A percentile compares a stretch with the other conserved stretches of the same genome.
Conservation (phyloP, 2,797 vertebrate species). For the Microctenopoma lineatum region DNA sequence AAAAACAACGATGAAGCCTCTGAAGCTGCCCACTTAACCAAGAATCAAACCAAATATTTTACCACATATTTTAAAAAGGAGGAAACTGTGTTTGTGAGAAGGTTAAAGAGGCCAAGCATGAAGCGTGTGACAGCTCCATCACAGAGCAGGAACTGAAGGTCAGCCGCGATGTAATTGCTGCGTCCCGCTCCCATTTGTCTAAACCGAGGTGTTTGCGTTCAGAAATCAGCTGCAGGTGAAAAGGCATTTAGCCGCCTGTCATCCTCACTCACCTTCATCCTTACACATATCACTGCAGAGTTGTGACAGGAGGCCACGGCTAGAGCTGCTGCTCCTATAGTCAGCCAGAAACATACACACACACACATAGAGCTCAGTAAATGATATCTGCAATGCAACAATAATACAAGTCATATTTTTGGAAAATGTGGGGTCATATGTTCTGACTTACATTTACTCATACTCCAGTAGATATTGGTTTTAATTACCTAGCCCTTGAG, state of each 20-base stretch:
- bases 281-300: conserved; percentile 16
- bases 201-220: conserved; percentile 55
- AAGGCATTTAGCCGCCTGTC: conserved; percentile 68
- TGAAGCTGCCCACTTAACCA: not conserved
- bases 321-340: conserved; percentile 28
- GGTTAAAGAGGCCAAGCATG: conserved; percentile 33
- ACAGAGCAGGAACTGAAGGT: conserved; percentile 71
- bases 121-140: conserved; percentile 67
- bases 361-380: not conserved
- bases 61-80: conserved; percentile 2
- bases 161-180: conserved; percentile 46
- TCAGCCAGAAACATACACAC: not conserved
- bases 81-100: conserved; percentile 29
- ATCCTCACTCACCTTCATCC: conserved; percentile 77
- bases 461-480: no score
- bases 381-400: no score
- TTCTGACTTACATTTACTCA: no score
- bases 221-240: conserved; percentile 70
- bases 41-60: conserved; percentile 16
- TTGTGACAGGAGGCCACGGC: conserved; percentile 36
- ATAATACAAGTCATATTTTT: not conserved
- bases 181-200: conserved; percentile 64
- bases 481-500: no score
- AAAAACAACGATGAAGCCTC: conserved; percentile 13
- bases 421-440: not conserved